These are phyloP conservation scores for Barypeithes pellucidus DNA, from an alignment of 2,888 invertebrate species.

Conservation along the genomic window DNA sequence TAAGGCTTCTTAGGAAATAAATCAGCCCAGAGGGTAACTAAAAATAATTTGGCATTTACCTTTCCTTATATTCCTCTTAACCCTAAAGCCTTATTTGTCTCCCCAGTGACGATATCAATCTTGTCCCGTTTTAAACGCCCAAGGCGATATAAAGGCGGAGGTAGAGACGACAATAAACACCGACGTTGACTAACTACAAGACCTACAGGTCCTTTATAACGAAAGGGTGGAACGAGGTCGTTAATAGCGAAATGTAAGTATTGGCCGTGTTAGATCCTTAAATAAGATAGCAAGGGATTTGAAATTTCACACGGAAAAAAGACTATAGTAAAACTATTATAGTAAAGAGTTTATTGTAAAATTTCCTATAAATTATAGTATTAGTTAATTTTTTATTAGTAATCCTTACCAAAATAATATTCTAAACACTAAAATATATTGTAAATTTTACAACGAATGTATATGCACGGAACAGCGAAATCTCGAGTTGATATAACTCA, in stretches of 20 bases:
- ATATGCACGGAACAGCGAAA: no score
- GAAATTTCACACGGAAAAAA: no score
- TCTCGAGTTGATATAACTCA: no score
- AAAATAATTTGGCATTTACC: constrained; percentile 15
- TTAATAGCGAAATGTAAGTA: constrained; percentile 4
- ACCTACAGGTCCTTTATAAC: constrained; percentile 21
- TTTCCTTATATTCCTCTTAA: constrained; percentile 10
- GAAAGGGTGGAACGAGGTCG: constrained; percentile 11
- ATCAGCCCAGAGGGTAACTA: constrained; percentile 13
- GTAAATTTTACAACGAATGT: no score
- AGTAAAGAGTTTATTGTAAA: no score
- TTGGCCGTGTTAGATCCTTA: constrained; percentile 10
- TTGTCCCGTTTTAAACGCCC: constrained; percentile 19
- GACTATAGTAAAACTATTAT: no score
- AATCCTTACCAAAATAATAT: no score
- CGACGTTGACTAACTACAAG: constrained; percentile 40
- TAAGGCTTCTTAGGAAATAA: not conserved
- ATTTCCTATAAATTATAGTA: no score
- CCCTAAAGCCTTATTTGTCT: constrained; percentile 8
- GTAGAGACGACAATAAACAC: constrained; percentile 27
- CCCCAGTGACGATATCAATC: constrained; percentile 26
- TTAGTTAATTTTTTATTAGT: no score
- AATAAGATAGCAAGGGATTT: constrained; percentile 13
- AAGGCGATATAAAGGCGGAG: constrained; percentile 23
- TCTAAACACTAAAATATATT: no score